Evolutionary conservation across 2,797 vertebrate species (phyloP), one percentile per base, ranked within the genome.

Genomic region (Lerista edwardsae): DNA sequence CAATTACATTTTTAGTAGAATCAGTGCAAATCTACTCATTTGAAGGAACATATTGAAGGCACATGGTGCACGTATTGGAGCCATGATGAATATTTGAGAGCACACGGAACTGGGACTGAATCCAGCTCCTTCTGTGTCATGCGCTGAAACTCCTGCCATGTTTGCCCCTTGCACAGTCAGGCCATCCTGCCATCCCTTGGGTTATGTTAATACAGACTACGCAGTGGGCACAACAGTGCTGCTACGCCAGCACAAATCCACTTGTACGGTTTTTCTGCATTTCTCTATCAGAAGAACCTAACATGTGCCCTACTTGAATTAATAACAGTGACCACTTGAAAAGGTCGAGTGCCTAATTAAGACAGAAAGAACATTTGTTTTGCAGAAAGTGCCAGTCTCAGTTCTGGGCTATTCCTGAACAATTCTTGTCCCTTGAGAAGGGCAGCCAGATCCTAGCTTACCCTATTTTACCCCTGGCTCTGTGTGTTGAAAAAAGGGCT

Each of bases 321-420:
- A 76, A 77, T 76, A 76, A 64, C 64, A 69, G 29, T 83, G 74
- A 67, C 64, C 73, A 77, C 51, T 71, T 76, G 55, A 23, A 86
- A 86, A 81, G 74, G 73, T 51, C 79, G 81, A 86, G 84, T 71
- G 12, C 6, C 31, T 81, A 76, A 86, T 81, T 75, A 86, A 86
- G 55, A 62, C 27, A 81, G 51, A 69, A 61, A 69, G 64, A 71
- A 68, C 51, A 51, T 80, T 41, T 44, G 36, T 44, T 47, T 80
- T 76, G 80, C 55, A 68, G 15, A 85, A 85, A 83, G 41, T 75
- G 41, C 47, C 2, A 57, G 10, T 76, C 57, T 25, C 47, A n/a
- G 25, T 83, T 67, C 31, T 83, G 25, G 10, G 82, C 44, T 68
- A 41, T 25, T 68, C 15, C 19, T 55, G 51, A 55, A 55, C 51